Evolutionary conservation across 2,888 invertebrate genomes (phyloP), one percentile per base, ranked within the genome.

Genomic region (Leptopterna dolabrata): DNA sequence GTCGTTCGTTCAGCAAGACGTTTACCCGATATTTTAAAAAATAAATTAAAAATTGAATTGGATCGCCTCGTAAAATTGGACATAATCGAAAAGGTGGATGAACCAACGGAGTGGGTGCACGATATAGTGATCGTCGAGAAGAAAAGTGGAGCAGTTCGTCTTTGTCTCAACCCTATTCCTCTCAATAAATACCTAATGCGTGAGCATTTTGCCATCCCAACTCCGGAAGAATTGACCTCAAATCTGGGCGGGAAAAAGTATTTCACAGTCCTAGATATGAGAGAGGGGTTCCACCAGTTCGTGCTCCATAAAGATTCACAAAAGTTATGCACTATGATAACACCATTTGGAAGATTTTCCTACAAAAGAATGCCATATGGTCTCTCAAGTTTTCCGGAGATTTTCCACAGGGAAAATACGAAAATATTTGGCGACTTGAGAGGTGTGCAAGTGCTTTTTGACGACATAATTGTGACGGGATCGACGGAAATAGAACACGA

Each of bases 301-400:
- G 43, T n/a, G 14, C 51, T 86, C 13, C 83, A 78, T 30, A 86
- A 86, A 29, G 71, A 0, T 16, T 73, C 82, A 24, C 41, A 55
- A 9, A 70, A 87, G n/a, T 19, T 88, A 29, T 88, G 88, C 76
- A 76, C 70, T 19, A 83, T 88, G 70, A 76, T 76, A 29, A 87
- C 88, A 7, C 87, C 89, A 30, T 84, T 84, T 43, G 87, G 89
- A 36, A 27, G 89, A 45, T 89, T 83, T 82, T 16, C 19, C 1
- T 89, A 51, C 71, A 51, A 41, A 19, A 47, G 89, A 9, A 78
- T 89, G 84, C 88, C 89, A 2, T 89, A 84, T 73, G 89, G 89
- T 3, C n/a, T n/a, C n/a, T n/a, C n/a, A n/a, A n/a, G n/a, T n/a
- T n/a, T n/a, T n/a, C n/a, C n/a, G n/a, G n/a, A n/a, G n/a, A n/a